Evolutionary conservation across 2,888 invertebrate genomes (phyloP).

Genomic region (Leucophenga montana): DNA sequence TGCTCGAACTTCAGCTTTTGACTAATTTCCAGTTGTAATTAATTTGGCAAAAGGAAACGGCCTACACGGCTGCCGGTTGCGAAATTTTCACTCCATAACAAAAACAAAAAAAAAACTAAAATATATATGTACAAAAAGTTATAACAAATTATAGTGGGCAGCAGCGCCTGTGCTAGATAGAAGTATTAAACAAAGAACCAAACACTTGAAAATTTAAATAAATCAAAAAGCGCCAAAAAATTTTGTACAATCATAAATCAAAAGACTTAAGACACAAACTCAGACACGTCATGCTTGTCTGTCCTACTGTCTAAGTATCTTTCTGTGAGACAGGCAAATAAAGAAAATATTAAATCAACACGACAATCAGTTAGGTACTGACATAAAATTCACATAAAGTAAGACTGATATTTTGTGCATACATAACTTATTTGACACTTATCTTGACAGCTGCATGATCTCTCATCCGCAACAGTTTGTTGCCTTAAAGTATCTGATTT

Average conservation of each 20-base stretch:
- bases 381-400: too few relatives aligned
- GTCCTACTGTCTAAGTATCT: too few relatives aligned
- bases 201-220: not conserved
- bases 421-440: constrained; percentile 18
- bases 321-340: too few relatives aligned
- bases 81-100: constrained; percentile 2
- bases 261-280: constrained; percentile 49
- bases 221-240: constrained; percentile 23
- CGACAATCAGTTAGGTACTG: not conserved
- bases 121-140: not conserved
- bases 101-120: not conserved
- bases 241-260: constrained; percentile 33
- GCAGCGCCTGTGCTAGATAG: too few relatives aligned
- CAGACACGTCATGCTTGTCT: not conserved
- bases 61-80: constrained; percentile 8
- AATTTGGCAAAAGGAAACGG: constrained; percentile 12
- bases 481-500: too few relatives aligned
- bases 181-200: not conserved
- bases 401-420: too few relatives aligned
- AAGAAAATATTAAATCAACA: constrained; percentile 3
- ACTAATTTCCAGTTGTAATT: constrained; percentile 1
- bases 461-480: too few relatives aligned
- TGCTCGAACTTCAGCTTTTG: not conserved
- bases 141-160: too few relatives aligned
- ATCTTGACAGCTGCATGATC: constrained; percentile 16